Evolutionary conservation across 2,113 vertebrate species (phyloP).

Genomic region (Cephalopterus ornatus): DNA sequence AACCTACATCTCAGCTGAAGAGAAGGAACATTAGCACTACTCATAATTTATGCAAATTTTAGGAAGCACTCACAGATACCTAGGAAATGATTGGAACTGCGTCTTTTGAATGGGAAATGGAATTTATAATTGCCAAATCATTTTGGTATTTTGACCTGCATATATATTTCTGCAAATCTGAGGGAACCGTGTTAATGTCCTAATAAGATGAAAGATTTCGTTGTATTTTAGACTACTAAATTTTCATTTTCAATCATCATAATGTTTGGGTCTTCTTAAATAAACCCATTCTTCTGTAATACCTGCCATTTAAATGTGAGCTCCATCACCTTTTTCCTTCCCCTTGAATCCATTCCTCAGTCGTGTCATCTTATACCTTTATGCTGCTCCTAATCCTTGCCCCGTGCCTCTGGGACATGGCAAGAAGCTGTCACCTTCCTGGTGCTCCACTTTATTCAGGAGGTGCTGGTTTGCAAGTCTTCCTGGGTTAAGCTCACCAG

Average conservation of each 20-base stretch:
- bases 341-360: background rate
- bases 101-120: conserved; percentile 43
- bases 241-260: background rate
- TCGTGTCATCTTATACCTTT: background rate
- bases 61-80: conserved; percentile 15
- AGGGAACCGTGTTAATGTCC: background rate
- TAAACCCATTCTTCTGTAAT: background rate
- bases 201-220: conserved; percentile 5
- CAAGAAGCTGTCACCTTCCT: background rate
- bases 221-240: background rate
- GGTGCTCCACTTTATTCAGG: background rate
- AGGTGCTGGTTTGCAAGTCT: background rate
- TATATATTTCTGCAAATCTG: background rate
- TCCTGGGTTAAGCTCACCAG: background rate
- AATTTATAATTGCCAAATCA: conserved; percentile 27
- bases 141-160: conserved; percentile 28
- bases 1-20: background rate
- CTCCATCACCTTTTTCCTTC: background rate
- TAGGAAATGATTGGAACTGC: conserved; percentile 10
- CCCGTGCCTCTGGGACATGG: background rate
- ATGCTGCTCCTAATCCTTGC: background rate
- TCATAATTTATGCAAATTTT: conserved; percentile 45
- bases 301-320: background rate
- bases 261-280: background rate
- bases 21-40: conserved; percentile 21